Base-by-base conservation (phyloP, 2,797 vertebrate genomes). In the Brotula barbata region DNA sequence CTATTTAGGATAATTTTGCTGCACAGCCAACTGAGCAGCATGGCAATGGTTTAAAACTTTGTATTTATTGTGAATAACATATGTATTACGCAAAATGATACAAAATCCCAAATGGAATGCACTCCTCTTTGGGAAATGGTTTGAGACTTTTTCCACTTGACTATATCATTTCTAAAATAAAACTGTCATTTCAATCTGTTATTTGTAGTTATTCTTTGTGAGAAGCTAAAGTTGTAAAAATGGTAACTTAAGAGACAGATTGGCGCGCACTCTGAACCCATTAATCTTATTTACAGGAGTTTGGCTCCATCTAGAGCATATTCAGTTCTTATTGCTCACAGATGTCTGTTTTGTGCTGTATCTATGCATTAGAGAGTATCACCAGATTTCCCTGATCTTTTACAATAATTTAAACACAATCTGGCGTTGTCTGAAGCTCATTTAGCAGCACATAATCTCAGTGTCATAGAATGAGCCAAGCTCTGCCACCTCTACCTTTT, bases 291-390 rank as follows among this genome's bases (percentile, higher is more conserved):
- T 45, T 47, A 3, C 7, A 22, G 23, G 40, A 47, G 23, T 79
- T 64, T 85, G 64, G 63, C 74, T 64, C 74, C 77, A 73, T 39
- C 81, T 79, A 66, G 61, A 83, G 83, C 46, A 7, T 9, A 20
- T 49, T 41, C 42, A 3, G 22, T 34, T 48, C 13, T 41, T 5
- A 41, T 33, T 15, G 37, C 13, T 15, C 37, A 12, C 34, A 33
- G 28, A n/a, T 20, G 12, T 42, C 14, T 5, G 13, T 39, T 28
- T 39, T 22, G 9, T 15, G 14, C 5, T 33, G 14, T 7, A 25
- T 6, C 36, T 40, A 59, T 60, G 28, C 41, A 60, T 43, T 11
- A 5, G 34, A 11, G n/a, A 57, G 23, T 14, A 28, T 31, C 43
- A 46, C 5, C 28, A 46, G 14, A 2, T 33, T 17, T 22, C 13